Evolutionary conservation across 2,888 invertebrate genomes (phyloP), one percentile per base, ranked within the genome.

Genomic region (Rhingia rostrata): DNA sequence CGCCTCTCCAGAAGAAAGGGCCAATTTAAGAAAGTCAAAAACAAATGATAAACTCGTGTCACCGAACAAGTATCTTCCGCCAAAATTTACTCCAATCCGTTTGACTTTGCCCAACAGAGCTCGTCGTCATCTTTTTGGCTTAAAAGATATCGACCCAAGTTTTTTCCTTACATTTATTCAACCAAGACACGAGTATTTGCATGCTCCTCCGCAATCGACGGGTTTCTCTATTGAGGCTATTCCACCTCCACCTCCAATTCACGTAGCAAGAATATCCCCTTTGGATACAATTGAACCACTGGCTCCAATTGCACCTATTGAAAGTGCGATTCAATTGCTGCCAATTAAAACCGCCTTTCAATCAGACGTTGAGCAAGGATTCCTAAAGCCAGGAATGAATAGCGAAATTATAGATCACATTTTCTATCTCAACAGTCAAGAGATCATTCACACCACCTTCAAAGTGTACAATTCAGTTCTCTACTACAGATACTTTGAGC

Each of bases 401-500:
- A 89, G 88, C 47, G 90, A 90, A 81, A 88, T 89, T 5, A 89
- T 90, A 4, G 88, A 90, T 43, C 90, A 92, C 67, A 92, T 90
- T 56, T 92, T 92, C 82, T 91, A 92, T 70, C 84, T 92, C 60
- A 90, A 92, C 70, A 90, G 91, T 41, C 92, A 93, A 84, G 92
- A 93, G 56, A 89, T 91, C 45, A 90, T 92, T 78, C 93, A 94
- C 91, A 93, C 95, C 60, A 93, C 93, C 80, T 95, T 94, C 89
- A 95, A 96, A 93, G 94, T 94, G 37, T 96, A 96, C 91, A 95
- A 96, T 82, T 94, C 96, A 0, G 93, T 96, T 47, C 91, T 97
- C 77, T 96, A 96, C 64, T 95, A 94, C 90, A 94, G 94, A 41
- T 95, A 95, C 89, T 93, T 96, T 37, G 94, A 95, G 2, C 93